Percentiles rank a stretch among this genome's conserved stretches.
Evolutionary conservation across 2,797 vertebrate genomes (phyloP).

Genomic region (Heliangelus exortis): DNA sequence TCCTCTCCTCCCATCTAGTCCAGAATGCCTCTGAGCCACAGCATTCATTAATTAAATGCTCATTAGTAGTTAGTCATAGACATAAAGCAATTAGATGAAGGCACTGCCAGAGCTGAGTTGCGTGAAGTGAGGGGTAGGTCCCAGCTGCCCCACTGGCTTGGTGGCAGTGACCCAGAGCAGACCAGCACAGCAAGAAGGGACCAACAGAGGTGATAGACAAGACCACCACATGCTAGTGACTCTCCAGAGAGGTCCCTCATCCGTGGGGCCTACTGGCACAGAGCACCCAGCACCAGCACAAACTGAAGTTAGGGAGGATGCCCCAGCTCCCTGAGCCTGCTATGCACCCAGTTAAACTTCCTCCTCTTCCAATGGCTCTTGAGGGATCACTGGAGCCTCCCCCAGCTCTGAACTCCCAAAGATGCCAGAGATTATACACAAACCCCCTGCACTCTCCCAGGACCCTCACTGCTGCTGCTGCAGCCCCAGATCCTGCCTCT

Average conservation of each 20-base stretch:
- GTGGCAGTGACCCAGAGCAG: rapidly evolving
- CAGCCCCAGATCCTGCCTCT: background rate
- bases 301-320: background rate
- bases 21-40: slow-evolving; percentile 21
- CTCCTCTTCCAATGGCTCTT: background rate
- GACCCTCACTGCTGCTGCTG: background rate
- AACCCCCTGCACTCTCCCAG: background rate
- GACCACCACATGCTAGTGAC: background rate
- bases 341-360: background rate
- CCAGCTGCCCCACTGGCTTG: background rate
- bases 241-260: background rate
- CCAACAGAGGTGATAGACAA: rapidly evolving
- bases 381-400: background rate
- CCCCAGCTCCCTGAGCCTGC: rapidly evolving
- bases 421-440: background rate
- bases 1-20: background rate
- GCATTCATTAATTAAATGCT: slow-evolving; percentile 69
- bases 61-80: slow-evolving; percentile 58
- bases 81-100: slow-evolving; percentile 6
- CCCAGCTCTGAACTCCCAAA: background rate
- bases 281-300: background rate
- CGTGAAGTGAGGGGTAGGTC: background rate
- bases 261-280: rapidly evolving
- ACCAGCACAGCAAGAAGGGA: background rate
- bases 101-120: background rate